A percentile compares a stretch with the other conserved stretches of the same genome.
Conservation (phyloP, 2,113 vertebrate genomes). For the Cacatua alba region DNA sequence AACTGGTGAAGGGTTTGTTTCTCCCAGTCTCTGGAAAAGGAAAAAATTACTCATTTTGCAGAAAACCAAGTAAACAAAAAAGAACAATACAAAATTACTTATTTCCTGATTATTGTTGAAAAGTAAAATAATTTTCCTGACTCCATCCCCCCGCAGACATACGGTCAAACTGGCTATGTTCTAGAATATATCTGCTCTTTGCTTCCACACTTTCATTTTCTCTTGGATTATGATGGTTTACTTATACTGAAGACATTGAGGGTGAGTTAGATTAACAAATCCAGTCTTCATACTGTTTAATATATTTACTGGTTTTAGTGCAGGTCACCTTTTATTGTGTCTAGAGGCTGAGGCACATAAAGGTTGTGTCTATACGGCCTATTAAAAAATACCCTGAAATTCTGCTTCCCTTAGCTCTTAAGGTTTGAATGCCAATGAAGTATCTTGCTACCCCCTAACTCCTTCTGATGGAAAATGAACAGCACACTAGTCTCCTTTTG, state of each 20-base stretch:
- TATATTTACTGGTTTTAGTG: not conserved
- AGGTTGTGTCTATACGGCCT: not conserved
- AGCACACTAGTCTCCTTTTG: not conserved
- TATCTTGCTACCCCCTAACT: not conserved
- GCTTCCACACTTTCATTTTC: not conserved
- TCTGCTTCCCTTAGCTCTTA: not conserved
- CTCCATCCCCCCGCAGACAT: not conserved
- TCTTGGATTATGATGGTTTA: not conserved
- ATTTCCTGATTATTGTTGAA: not conserved
- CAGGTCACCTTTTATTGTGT: not conserved
- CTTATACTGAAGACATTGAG: not conserved
- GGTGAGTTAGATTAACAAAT: not conserved
- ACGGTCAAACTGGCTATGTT: not conserved
- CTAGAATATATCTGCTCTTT: not conserved
- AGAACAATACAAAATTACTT: not conserved
- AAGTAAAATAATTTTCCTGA: not conserved
- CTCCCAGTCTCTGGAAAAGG: not conserved
- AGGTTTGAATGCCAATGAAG: not conserved
- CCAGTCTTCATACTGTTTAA: not conserved
- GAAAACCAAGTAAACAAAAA: not conserved
- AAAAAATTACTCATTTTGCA: not conserved
- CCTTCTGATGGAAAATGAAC: not conserved
- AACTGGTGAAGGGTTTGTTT: not conserved
- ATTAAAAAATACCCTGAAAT: not conserved
- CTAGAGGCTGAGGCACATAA: not conserved